Evolutionary conservation across 30 jellyfish, hydroid and myxozoan species (phyloP).

Genomic region (Hydractinia echinata): DNA sequence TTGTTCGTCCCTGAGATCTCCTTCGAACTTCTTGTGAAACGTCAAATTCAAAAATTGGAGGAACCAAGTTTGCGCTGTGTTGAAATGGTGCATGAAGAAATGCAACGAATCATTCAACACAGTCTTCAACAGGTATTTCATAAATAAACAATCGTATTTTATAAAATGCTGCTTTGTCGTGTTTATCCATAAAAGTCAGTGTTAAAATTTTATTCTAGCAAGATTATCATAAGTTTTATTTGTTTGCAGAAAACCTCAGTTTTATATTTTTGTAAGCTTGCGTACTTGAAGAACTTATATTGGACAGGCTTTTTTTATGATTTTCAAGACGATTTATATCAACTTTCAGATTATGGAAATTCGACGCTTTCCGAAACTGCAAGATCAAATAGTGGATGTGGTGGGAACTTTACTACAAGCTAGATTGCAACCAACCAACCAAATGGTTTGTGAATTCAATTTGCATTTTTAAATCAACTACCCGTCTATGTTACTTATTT

Average conservation of each 20-base stretch:
- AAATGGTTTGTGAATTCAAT: constrained; percentile 51
- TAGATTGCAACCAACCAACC: constrained; percentile 62
- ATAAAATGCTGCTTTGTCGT: too few relatives aligned
- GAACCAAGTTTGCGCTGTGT: constrained; percentile 93
- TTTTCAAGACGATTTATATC: too few relatives aligned
- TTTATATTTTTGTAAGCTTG: too few relatives aligned
- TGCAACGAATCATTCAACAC: constrained; percentile 89
- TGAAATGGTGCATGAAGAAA: constrained; percentile 86
- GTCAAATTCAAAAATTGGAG: constrained; percentile 83
- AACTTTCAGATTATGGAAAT: constrained; percentile 58
- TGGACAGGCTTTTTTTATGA: too few relatives aligned
- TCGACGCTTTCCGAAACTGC: constrained; percentile 85
- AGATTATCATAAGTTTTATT: too few relatives aligned
- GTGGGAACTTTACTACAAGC: constrained; percentile 69
- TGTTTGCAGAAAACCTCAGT: too few relatives aligned
- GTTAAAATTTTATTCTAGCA: too few relatives aligned
- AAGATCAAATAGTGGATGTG: constrained; percentile 73
- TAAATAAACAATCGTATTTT: neutral
- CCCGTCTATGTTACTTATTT: too few relatives aligned
- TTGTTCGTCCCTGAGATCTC: constrained; percentile 93
- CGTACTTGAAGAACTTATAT: too few relatives aligned
- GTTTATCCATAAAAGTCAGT: too few relatives aligned
- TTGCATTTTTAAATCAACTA: neutral
- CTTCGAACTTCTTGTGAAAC: constrained; percentile 75
- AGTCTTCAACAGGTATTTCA: constrained; percentile 70